Base-by-base conservation (phyloP, 2,113 vertebrate species). In the Oxyruncus cristatus region DNA sequence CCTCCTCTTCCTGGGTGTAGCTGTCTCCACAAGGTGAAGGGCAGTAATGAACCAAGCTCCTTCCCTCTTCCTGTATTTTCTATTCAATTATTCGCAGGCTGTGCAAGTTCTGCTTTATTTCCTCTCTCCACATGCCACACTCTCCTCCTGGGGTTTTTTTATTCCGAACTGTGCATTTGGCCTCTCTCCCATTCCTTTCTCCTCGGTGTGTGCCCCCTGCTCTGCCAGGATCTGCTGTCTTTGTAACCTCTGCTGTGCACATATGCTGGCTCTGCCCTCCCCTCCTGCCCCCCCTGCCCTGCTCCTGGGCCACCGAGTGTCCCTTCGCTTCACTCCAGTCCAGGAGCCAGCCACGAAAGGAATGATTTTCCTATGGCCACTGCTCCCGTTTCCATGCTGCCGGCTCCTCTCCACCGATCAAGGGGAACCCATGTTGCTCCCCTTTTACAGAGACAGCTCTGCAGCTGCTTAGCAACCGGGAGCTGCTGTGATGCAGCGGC, bases 391-490 rank as follows among this genome's bases (percentile, higher is more conserved):
- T 85, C 72, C 74, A 58, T 2, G 75, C 89, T 85, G 87, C 80
- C 10, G 5, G 87, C 86, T 92, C 56, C 80, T 91, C 84, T 81
- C 44, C 42, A 33, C 81, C 2, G 15, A 66, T 35, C 92, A 58
- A 93, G 93, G 75, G 85, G 91, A 87, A 75, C 41, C n/a, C 28
- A 22, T 7, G 76, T 78, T 89, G 65, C 76, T 93, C 61, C 83
- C 2, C 2, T 46, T 11, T 52, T 4, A 37, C 61, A 84, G 35
- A 63, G 11, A 21, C 8, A 5, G 81, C 92, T 75, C 92, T 56
- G 90, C 95, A 96, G 96, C 96, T 96, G 96, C 95, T 88, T 85
- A 95, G 96, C 96, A 96, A 96, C 88, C 91, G 92, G 59, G 88
- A 94, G 80, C 91, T 92, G 95, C 89, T 85, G 87, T 27, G 78